phyloP scores from a whole-genome alignment of 2,888 invertebrate species.

The Tenthredo distinguenda region DNA sequence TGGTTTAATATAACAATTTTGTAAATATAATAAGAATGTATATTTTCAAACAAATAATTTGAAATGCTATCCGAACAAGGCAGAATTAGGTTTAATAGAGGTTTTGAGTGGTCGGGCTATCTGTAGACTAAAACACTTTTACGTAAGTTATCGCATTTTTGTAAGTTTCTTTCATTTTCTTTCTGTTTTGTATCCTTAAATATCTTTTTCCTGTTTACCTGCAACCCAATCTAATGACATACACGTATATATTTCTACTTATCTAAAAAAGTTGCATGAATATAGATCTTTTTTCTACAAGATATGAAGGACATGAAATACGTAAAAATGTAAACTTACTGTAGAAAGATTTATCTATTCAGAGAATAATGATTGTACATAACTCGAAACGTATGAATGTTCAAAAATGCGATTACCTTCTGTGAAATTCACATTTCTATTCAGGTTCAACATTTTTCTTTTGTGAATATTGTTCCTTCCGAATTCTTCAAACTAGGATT shows the following conservation, averaged over 20 bases:
- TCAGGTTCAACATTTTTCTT: slow-evolving; percentile 32
- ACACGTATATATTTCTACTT: background rate
- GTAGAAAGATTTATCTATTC: background rate
- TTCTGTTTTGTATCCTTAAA: background rate
- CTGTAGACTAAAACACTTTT: background rate
- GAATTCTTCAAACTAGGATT: background rate
- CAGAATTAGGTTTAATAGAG: slow-evolving; percentile 28
- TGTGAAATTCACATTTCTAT: slow-evolving; percentile 3
- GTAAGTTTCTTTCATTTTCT: background rate
- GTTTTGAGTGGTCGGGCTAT: background rate
- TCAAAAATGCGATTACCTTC: slow-evolving; percentile 27
- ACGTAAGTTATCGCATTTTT: slow-evolving; percentile 4
- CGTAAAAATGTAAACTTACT: background rate
- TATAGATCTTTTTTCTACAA: background rate
- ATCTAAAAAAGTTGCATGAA: background rate
- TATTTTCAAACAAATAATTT: slow-evolving; percentile 69
- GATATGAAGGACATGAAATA: background rate
- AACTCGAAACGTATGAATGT: slow-evolving; percentile 10
- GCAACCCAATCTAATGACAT: background rate
- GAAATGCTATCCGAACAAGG: slow-evolving; percentile 40
- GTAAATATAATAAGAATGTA: slow-evolving; percentile 65
- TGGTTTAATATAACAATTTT: slow-evolving; percentile 32
- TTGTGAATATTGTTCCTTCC: background rate
- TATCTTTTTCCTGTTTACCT: background rate
- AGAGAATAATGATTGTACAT: slow-evolving; percentile 13